Percentiles rank a stretch among this genome's conserved stretches.
These are phyloP conservation scores for Caenorhabditis remanei DNA, from an alignment of 1,140 invertebrate species.

Conservation along the genomic window DNA sequence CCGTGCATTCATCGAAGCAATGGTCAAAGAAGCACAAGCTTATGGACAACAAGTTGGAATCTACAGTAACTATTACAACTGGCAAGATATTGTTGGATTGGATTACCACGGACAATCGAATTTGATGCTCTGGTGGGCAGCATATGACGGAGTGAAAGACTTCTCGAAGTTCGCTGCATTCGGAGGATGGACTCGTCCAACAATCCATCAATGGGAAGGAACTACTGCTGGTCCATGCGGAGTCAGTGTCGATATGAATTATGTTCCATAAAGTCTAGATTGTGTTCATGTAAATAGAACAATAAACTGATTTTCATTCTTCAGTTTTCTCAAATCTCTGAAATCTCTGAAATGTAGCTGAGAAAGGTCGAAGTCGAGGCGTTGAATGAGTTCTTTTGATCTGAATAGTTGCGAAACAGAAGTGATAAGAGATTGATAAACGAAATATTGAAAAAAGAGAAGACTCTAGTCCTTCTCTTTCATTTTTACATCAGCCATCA, in stretches of 20 bases:
- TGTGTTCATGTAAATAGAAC: neutral
- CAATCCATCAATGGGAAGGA: constrained; percentile 63
- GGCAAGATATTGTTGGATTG: constrained; percentile 67
- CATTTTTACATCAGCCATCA: neutral
- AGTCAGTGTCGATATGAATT: constrained; percentile 66
- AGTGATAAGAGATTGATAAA: neutral
- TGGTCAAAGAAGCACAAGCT: constrained; percentile 56
- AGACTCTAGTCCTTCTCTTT: constrained; percentile 4
- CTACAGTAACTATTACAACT: constrained; percentile 68
- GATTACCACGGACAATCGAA: constrained; percentile 60
- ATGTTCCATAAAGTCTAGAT: constrained; percentile 45
- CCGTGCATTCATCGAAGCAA: constrained; percentile 59
- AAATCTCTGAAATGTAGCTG: neutral
- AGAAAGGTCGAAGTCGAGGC: constrained; percentile 2
- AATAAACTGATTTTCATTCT: constrained; percentile 5
- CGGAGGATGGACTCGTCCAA: constrained; percentile 62
- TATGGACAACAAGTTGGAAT: constrained; percentile 61
- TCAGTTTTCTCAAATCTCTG: neutral
- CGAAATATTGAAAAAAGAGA: neutral
- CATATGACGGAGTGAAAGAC: constrained; percentile 61
- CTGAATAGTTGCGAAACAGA: neutral
- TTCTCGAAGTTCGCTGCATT: constrained; percentile 60
- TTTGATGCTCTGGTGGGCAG: constrained; percentile 65
- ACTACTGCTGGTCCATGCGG: constrained; percentile 62
- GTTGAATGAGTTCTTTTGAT: constrained; percentile 24